Percentiles rank a stretch among this genome's conserved stretches.
Conservation (phyloP, 2,888 invertebrate species). For the Brenthis daphne region DNA sequence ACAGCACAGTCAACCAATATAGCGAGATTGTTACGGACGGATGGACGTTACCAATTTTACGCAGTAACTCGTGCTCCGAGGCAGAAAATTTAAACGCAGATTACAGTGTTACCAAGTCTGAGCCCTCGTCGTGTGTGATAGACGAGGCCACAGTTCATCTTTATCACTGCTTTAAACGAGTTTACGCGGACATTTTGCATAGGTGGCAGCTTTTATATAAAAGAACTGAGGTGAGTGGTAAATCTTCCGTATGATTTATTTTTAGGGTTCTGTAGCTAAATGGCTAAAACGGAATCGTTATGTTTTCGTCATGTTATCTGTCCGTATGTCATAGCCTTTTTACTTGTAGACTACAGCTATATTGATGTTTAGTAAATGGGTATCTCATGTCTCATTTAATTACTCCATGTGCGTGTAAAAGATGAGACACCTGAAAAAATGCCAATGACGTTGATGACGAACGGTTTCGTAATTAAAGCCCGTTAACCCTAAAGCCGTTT, state of each 20-base stretch:
- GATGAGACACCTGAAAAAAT: too few species aligned
- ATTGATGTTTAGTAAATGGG: too few species aligned
- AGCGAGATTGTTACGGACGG: slow-evolving; percentile 89
- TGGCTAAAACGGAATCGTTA: not conserved
- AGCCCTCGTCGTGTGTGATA: slow-evolving; percentile 64
- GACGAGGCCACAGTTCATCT: slow-evolving; percentile 77
- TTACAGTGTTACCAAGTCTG: slow-evolving; percentile 63
- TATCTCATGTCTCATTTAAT: too few species aligned
- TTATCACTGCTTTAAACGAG: slow-evolving; percentile 92
- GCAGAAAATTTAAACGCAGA: slow-evolving; percentile 86
- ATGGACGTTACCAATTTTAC: slow-evolving; percentile 87
- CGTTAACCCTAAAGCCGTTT: too few species aligned
- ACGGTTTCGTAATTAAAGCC: too few species aligned
- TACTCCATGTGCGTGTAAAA: too few species aligned
- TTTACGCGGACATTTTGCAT: slow-evolving; percentile 94
- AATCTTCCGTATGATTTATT: not conserved
- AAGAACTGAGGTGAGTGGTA: slow-evolving; percentile 86
- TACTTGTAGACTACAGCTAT: too few species aligned
- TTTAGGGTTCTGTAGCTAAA: not conserved
- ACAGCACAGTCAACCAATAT: slow-evolving; percentile 91
- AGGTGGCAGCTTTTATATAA: slow-evolving; percentile 91
- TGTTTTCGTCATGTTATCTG: not conserved
- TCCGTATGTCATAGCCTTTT: too few species aligned
- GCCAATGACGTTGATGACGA: too few species aligned
- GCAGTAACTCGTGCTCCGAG: slow-evolving; percentile 94